These are phyloP conservation scores for Neogobius melanostomus DNA, from an alignment of 2,113 vertebrate genomes.

Conservation along the genomic window DNA sequence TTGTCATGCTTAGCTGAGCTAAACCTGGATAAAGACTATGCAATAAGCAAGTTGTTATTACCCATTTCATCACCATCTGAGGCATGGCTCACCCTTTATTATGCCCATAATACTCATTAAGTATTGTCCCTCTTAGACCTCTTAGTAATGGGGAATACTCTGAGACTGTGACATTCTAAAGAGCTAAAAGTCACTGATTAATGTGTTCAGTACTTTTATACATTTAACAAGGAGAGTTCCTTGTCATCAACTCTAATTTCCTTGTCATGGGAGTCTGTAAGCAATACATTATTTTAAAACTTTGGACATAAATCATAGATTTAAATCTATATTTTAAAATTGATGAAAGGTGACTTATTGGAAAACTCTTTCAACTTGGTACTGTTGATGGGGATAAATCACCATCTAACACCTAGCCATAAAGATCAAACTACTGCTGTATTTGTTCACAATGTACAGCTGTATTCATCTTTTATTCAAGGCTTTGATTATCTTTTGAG, in stretches of 20 bases:
- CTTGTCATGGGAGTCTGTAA: no score
- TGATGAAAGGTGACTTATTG: no score
- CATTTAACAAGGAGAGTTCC: no score
- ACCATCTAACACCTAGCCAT: neutral
- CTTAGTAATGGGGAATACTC: neutral
- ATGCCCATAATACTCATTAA: slow-evolving; percentile 3
- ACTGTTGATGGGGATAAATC: neutral
- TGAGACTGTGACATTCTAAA: no score
- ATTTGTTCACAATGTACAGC: neutral
- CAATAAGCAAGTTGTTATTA: slow-evolving; percentile 20
- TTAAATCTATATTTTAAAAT: no score
- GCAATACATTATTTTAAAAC: no score
- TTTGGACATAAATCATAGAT: no score
- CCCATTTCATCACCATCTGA: slow-evolving; percentile 60
- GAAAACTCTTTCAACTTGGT: neutral
- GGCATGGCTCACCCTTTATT: slow-evolving; percentile 64
- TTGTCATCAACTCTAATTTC: no score
- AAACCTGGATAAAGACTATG: neutral
- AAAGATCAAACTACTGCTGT: neutral
- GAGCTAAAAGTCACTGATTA: no score
- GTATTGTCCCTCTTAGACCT: slow-evolving; percentile 12
- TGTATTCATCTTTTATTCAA: neutral
- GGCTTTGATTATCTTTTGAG: no score
- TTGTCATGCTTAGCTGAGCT: neutral
- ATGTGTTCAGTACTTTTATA: no score